Conservation (phyloP, 1,140 invertebrate species). For the Drosophila willistoni region DNA sequence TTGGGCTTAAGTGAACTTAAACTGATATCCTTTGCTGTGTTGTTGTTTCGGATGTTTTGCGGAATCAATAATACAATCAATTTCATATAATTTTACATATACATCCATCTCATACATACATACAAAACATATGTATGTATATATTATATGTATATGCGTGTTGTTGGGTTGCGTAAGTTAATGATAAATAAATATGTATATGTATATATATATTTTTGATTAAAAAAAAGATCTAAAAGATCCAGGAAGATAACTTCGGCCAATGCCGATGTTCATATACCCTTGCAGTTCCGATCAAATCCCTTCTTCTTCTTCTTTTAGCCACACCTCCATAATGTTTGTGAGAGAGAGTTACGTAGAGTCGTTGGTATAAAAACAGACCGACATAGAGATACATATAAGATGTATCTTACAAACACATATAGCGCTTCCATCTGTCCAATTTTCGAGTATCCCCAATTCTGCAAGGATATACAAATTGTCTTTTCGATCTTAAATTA, state of each 20-base stretch:
- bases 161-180: conserved; percentile 50
- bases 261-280: conserved; percentile 1
- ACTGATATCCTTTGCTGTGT: conserved; percentile 20
- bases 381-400: too few relatives aligned
- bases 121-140: conserved; percentile 4
- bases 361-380: too few relatives aligned
- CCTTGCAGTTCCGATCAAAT: not conserved
- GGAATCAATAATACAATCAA: conserved; percentile 41
- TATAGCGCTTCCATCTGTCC: not conserved
- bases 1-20: conserved; percentile 50
- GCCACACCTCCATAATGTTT: not conserved
- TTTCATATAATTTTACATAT: conserved; percentile 39
- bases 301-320: not conserved
- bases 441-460: not conserved
- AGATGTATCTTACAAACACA: too few relatives aligned
- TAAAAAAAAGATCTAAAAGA: not conserved
- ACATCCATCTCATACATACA: conserved; percentile 39
- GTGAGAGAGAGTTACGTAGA: not conserved
- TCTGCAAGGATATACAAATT: conserved; percentile 34
- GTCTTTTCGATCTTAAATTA: conserved; percentile 53
- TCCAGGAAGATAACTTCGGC: conserved; percentile 3
- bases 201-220: conserved; percentile 8
- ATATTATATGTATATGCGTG: not conserved
- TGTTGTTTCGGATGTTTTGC: conserved; percentile 28
- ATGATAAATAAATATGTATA: conserved; percentile 45